Base-by-base conservation (phyloP, 2,797 vertebrate species). In the Adelosebastes latens region DNA sequence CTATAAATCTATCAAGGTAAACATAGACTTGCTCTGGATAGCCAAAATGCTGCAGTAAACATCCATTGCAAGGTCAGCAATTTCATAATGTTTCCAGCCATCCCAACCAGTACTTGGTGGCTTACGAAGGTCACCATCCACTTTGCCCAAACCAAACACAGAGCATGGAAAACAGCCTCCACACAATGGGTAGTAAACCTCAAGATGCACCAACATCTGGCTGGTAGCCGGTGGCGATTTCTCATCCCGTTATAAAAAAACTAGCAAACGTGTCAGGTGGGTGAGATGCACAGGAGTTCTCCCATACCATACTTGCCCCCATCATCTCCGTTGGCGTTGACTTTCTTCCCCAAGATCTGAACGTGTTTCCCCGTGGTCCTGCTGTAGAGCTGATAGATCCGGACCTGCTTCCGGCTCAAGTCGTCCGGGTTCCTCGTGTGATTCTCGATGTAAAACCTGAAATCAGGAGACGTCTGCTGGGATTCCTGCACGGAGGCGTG, bases 321-420 rank as follows among this genome's bases (percentile, higher is more conserved):
- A 92, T 96, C 96, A 89, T 96, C 96, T 90, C 96, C 95, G 8
- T 96, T 96, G 92, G 96, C 96, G 58, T 96, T 95, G 94, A 96
- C 74, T 77, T 94, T 96, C 91, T 96, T 96, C 70, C 95, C 96
- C 77, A 96, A 80, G 89, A 95, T 94, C 94, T 97, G 94, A 63
- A 95, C 96, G 5, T 97, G 96, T 75, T 95, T 96, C 56, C 95
- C 95, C 0, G 96, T 97, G 91, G 95, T 96, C 49, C 95, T 82
- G 92, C 96, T 96, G 92, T 97, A 96, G 42, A 96, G 96, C 93
- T 96, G 96, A 77, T 96, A 97, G 91, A 96, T 96, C 71, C 96
- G 94, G 66, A 96, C 93, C 88, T 96, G 96, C 90, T 95, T 96
- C 63, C 96, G 92, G 86, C 96, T 96, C 91, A 96, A 72, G 73